phyloP scores from a whole-genome alignment of 2,113 vertebrate species.

The Scomber colias region DNA sequence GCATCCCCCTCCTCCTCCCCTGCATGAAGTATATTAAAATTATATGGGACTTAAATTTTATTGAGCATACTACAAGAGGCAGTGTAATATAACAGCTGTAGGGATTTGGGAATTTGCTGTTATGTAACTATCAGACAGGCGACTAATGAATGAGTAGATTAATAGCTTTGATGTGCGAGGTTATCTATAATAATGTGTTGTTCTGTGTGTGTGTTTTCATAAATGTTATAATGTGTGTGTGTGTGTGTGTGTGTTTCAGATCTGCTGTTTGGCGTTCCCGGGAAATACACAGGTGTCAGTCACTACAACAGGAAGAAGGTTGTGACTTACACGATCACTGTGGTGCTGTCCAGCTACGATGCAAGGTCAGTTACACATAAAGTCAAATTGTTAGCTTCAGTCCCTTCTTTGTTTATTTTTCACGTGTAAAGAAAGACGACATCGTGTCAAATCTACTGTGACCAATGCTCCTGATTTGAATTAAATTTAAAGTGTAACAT shows the following conservation, averaged over 20 bases:
- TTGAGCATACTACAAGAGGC: too few relatives aligned
- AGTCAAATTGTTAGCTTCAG: too few relatives aligned
- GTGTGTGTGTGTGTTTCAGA: conserved; percentile 83
- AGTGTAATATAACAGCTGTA: too few relatives aligned
- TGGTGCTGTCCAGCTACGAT: conserved; percentile 91
- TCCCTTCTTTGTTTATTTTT: too few relatives aligned
- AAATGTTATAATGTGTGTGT: conserved; percentile 12
- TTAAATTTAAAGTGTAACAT: too few relatives aligned
- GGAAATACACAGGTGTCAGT: conserved; percentile 92
- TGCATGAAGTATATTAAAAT: not conserved
- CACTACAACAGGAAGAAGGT: conserved; percentile 90
- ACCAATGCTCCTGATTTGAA: too few relatives aligned
- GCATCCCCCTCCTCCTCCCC: not conserved
- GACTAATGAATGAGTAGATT: too few relatives aligned
- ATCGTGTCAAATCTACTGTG: not conserved
- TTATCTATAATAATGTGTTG: not conserved
- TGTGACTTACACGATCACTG: conserved; percentile 92
- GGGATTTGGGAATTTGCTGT: too few relatives aligned
- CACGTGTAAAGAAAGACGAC: too few relatives aligned
- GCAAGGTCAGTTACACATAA: conserved; percentile 84
- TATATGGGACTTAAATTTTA: not conserved
- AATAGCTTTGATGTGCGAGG: too few relatives aligned
- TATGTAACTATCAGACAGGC: too few relatives aligned
- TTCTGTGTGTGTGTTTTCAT: not conserved
- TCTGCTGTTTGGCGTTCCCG: conserved; percentile 93